Evolutionary conservation across 2,888 invertebrate genomes (phyloP).

Genomic region (Pardosa pseudoannulata): DNA sequence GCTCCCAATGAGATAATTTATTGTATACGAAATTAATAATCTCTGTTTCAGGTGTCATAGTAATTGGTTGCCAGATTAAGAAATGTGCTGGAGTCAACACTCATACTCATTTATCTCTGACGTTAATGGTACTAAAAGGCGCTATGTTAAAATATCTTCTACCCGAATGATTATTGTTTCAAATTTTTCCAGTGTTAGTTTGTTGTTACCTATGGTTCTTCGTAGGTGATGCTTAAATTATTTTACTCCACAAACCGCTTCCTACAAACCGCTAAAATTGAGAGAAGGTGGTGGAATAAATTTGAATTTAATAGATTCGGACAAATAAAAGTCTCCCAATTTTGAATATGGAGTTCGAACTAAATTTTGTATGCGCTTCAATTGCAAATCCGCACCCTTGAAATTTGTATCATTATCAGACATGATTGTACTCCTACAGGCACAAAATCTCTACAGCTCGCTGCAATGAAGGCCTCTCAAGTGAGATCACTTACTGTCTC

Average conservation of each 20-base stretch:
- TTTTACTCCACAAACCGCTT: conserved; percentile 70
- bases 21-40: conserved; percentile 64
- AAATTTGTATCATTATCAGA: conserved; percentile 73
- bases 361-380: conserved; percentile 18
- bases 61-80: not conserved
- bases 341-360: not conserved
- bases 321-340: not conserved
- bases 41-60: conserved; percentile 74
- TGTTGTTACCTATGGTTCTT: conserved; percentile 74
- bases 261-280: conserved; percentile 72
- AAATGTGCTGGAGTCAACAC: conserved; percentile 76
- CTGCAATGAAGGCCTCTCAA: conserved; percentile 70
- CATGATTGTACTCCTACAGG: not conserved
- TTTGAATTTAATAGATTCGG: conserved; percentile 72
- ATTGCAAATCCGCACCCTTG: conserved; percentile 57
- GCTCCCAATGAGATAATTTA: conserved; percentile 75
- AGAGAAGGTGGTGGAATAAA: conserved; percentile 67
- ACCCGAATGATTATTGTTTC: conserved; percentile 75
- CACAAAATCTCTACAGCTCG: conserved; percentile 65
- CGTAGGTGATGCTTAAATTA: conserved; percentile 68
- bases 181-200: conserved; percentile 76
- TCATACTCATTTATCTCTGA: conserved; percentile 73
- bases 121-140: conserved; percentile 75
- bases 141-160: conserved; percentile 75
- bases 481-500: conserved; percentile 72